Base-by-base conservation (phyloP, 2,888 invertebrate species). In the Amphimallon solstitiale region DNA sequence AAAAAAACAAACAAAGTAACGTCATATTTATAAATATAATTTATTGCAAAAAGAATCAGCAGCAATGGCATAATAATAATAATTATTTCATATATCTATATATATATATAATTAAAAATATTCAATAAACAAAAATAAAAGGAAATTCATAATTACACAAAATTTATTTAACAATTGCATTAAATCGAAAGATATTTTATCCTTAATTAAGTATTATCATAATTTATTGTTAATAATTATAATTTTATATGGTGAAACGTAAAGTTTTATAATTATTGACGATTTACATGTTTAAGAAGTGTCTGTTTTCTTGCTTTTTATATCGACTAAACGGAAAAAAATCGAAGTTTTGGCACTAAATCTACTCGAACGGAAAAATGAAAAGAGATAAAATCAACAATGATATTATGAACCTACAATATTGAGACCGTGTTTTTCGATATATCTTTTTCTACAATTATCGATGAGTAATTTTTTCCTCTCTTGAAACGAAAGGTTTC, bases 381-480 rank as follows among this genome's bases (percentile, higher is more conserved):
- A 49, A 60, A 14, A 19, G 37, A 38, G 23, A 49, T 17, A 38
- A 40, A 29, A 29, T 5, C 29, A 29, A 9, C 29, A 5, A 9
- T 29, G 29, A 29, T 29, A 51, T 71, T 72, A 66, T 66, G 71
- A 66, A 49, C 70, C 72, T 38, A 69, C 65, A 60, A 66, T 62
- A 63, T 74, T 73, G 48, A 75, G 72, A 64, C 71, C 74, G 62
- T 93, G 90, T 80, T 92, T 94, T 79, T 91, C 89, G 70, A 93
- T 89, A 79, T 94, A 95, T 77, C 89, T 86, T 80, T 86, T 86
- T 68, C 93, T 84, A 1, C 94, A 93, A 70, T 88, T 89, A 12
- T 90, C 90, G 68, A 94, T 89, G 85, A 95, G 89, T 75, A 88
- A 87, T 54, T 88, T 86, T 80, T 94, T 95, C 65, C 90, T 83